Evolutionary conservation across 2,888 invertebrate species (phyloP), one percentile per base, ranked within the genome.

Genomic region (Holacanthella duospinosa): DNA sequence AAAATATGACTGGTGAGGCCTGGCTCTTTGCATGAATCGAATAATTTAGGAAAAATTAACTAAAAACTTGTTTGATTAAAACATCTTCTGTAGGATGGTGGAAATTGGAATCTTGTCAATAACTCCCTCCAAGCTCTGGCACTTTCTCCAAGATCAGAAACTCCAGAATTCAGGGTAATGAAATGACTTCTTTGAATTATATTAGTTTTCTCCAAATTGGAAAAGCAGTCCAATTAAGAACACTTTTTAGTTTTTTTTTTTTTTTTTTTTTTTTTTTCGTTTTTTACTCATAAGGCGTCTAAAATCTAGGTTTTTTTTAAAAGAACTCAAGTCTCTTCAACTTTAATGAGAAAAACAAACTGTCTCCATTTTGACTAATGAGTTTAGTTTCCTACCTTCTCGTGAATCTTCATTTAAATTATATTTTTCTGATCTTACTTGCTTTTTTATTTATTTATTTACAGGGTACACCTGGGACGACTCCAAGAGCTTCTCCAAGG

Each of bases 401-500:
- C n/a, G n/a, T n/a, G n/a, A n/a, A n/a, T n/a, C n/a, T n/a, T n/a
- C n/a, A n/a, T n/a, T n/a, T n/a, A n/a, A n/a, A n/a, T n/a, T n/a
- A n/a, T n/a, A n/a, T n/a, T n/a, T n/a, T n/a, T n/a, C n/a, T n/a
- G n/a, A n/a, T n/a, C n/a, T n/a, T n/a, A n/a, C n/a, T n/a, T n/a
- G n/a, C n/a, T 68, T 3, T 57, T 28, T 65, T 64, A 55, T 29
- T 60, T 16, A 9, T 36, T 36, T 36, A 16, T 36, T 70, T 74
- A 29, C 73, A 81, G 80, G 77, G 80, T 64, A 82, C 82, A 74
- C 82, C 82, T 1, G 79, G 81, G 78, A 80, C 81, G 66, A 83
- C 83, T 12, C 83, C 83, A 1, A 78, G 82, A 63, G 80, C 80
- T 66, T 84, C 84, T 44, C 84, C 84, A 1, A 78, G 81, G 62